phyloP scores from a whole-genome alignment of 2,797 vertebrate genomes.

The Muscicapa comitata region DNA sequence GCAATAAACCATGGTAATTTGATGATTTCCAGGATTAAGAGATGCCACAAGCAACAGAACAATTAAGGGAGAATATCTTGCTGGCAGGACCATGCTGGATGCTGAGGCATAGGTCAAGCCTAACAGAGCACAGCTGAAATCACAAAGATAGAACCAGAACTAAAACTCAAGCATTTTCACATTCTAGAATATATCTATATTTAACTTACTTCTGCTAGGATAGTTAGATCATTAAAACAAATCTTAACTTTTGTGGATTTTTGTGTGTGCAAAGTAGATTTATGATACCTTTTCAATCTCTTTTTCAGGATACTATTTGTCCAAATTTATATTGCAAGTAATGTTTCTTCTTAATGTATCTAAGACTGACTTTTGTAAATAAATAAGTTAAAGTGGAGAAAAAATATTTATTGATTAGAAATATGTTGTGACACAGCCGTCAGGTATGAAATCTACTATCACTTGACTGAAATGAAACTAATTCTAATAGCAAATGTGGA shows the following conservation, averaged over 20 bases:
- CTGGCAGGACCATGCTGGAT: accelerated
- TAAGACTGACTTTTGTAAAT: not conserved
- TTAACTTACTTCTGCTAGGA: not conserved
- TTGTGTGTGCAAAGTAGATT: not conserved
- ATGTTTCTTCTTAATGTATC: not conserved
- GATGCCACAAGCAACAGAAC: not conserved
- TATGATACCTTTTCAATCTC: accelerated
- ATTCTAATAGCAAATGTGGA: not conserved
- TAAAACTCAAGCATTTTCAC: not conserved
- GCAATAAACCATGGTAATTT: not conserved
- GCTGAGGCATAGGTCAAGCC: accelerated
- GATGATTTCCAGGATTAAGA: not conserved
- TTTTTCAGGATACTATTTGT: not conserved
- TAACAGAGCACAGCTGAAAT: not conserved
- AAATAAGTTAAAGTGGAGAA: not conserved
- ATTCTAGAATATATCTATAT: not conserved
- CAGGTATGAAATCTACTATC: not conserved
- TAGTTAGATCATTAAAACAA: not conserved
- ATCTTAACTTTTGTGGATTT: not conserved
- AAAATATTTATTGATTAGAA: not conserved
- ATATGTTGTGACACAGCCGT: not conserved
- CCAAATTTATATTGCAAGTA: not conserved
- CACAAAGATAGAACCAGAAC: not conserved
- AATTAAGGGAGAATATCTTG: not conserved
- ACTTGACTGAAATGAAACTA: not conserved